These are phyloP conservation scores for Adelosebastes latens DNA, from an alignment of 2,797 vertebrate genomes.

Conservation along the genomic window DNA sequence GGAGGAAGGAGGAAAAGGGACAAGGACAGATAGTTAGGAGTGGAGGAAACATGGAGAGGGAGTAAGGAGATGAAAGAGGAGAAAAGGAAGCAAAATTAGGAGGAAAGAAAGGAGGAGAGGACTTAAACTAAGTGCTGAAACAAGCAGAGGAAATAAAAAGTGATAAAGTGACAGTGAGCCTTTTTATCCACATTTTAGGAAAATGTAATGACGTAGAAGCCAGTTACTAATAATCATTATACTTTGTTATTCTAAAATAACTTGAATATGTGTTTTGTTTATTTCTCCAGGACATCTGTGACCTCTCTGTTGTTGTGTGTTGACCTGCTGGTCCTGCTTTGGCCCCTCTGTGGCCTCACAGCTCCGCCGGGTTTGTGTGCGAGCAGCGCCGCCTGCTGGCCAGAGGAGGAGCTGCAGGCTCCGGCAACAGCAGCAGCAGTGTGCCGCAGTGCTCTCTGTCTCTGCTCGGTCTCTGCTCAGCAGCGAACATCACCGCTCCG, in stretches of 20 bases:
- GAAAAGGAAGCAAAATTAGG: too few species aligned
- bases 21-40: background rate
- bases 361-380: conserved; percentile 53
- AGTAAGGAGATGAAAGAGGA: background rate
- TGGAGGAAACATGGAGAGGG: background rate
- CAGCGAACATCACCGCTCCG: background rate
- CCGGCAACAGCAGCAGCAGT: background rate
- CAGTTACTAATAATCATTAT: background rate
- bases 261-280: background rate
- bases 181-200: background rate
- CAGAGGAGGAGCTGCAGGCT: background rate
- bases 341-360: conserved; percentile 19
- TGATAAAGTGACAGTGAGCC: background rate
- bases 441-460: conserved; percentile 8
- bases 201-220: background rate
- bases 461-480: background rate
- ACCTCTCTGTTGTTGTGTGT: conserved; percentile 5
- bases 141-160: background rate
- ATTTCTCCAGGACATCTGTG: background rate
- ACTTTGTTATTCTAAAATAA: background rate
- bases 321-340: background rate
- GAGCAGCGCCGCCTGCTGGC: conserved; percentile 73
- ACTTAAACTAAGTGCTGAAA: background rate
- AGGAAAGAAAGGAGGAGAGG: background rate
- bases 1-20: background rate